Evolutionary conservation across 1,140 invertebrate genomes (phyloP), one percentile per base, ranked within the genome.

Genomic region (Drosophila nigrodunni): DNA sequence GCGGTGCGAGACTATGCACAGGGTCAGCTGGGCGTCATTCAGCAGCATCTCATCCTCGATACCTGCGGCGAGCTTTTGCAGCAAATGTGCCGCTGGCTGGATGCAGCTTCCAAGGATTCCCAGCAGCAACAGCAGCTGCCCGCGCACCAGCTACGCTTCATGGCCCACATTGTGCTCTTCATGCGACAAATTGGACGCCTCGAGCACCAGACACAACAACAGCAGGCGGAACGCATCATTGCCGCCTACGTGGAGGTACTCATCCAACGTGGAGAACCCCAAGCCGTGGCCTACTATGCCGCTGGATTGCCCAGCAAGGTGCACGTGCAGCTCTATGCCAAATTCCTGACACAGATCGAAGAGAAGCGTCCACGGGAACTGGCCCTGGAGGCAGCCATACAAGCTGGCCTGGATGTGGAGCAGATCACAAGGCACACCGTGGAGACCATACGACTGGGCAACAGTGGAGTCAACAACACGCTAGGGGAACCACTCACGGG

Each of bases 141-240:
- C 62, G 92, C 94, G 3, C 92, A 93, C 41, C 93, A 94, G 61
- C 92, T 94, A 73, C 92, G 97, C 77, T 97, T 98, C 74, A 93
- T 97, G 82, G 95, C 97, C 0, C 98, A 99, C 93, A 92, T 99
- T 13, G 94, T 98, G 10, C 93, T 98, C 1, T 96, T 98, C 67
- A 94, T 98, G 30, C 94, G 96, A 39, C 94, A 95, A 68, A 95
- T 98, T 74, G 96, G 96, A 1, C 95, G 95, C 77, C 93, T 94
- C 73, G 94, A 94, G 57, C 66, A 74, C 37, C 94, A 95, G 55
- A 9, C 58, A 13, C 94, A 96, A 25, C 94, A 96, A 54, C 94
- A 96, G 80, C 92, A 95, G 41, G 95, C 95, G 7, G 95, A 97
- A 86, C 94, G 95, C 80, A 94, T 98, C 62, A 90, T 98, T 9